Percentiles rank a stretch among this genome's conserved stretches.
Conservation (phyloP, 2,113 vertebrate genomes). For the Prunella himalayana region DNA sequence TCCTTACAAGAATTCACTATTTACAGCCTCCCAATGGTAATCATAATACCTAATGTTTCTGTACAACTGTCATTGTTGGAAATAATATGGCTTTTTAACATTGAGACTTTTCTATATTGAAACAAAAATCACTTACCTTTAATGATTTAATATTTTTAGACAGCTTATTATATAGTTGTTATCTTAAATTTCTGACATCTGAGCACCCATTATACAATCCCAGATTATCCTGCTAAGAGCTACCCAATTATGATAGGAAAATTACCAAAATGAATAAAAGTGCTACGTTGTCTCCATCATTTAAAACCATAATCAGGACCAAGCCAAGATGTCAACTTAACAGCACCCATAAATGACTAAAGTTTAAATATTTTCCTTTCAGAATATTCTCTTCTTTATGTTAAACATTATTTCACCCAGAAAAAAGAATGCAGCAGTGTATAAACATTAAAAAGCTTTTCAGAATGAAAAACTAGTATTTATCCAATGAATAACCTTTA, state of each 20-base stretch:
- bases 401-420: background rate
- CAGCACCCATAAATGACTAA: background rate
- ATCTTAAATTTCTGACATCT: background rate
- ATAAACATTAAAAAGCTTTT: background rate
- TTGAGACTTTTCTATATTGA: background rate
- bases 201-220: background rate
- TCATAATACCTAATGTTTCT: background rate
- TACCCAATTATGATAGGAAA: background rate
- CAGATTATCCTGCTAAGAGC: background rate
- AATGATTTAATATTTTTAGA: background rate
- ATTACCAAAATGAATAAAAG: background rate
- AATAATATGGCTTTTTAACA: background rate
- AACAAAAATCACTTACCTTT: background rate
- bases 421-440: background rate
- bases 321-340: background rate
- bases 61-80: background rate
- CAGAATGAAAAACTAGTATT: conserved; percentile 5
- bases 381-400: background rate
- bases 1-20: background rate
- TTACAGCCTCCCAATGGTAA: background rate
- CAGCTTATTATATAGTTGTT: background rate
- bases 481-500: conserved; percentile 5
- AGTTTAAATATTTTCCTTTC: background rate
- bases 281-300: background rate
- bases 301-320: background rate